Evolutionary conservation across 1,140 invertebrate genomes (phyloP), one percentile per base, ranked within the genome.

Genomic region (Drosophila mojavensis): DNA sequence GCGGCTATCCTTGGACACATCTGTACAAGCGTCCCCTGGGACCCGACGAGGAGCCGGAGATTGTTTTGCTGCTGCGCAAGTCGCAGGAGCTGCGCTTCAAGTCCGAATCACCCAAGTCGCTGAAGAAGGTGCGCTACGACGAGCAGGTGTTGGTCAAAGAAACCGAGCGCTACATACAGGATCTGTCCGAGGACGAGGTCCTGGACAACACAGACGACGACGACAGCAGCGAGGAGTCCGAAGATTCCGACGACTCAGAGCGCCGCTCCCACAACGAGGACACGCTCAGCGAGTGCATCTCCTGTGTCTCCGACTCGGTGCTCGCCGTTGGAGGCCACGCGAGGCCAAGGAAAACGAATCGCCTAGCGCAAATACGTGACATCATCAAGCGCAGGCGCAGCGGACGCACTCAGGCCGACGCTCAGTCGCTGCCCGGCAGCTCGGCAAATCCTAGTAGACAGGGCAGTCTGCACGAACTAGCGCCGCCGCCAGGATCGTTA

Each of bases 1-100:
- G 95, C 68, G 94, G 94, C 45, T 96, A 96, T 83, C 95, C 95
- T 63, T 96, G 95, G 95, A 96, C 95, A 17, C 94, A 95, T 89
- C 86, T 96, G 10, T 92, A 94, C 66, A 94, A 94, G 76, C 91
- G 91, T 24, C 94, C 94, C 1, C 65, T 94, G 17, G 91, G 91
- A 65, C 88, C 89, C 9, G 90, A 92, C 63, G 92, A 93, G 67
- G 93, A 94, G 79, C 94, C 93, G 7, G 93, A 94, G 81, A 90
- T 92, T 62, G 85, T 92, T 9, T 63, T 92, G 55, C 64, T 91
- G 13, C 53, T 91, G 30, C 84, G 91, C n/a, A 92, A 92, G 69
- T 92, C 91, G 17, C 91, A 92, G 54, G 91, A 92, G 43, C 70
- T 92, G 67, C 91, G 89, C 9, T 92, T 92, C 48, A 75, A 79